Evolutionary conservation across 2,797 vertebrate genomes (phyloP), one percentile per base, ranked within the genome.

Genomic region (Chloroceryle inda): DNA sequence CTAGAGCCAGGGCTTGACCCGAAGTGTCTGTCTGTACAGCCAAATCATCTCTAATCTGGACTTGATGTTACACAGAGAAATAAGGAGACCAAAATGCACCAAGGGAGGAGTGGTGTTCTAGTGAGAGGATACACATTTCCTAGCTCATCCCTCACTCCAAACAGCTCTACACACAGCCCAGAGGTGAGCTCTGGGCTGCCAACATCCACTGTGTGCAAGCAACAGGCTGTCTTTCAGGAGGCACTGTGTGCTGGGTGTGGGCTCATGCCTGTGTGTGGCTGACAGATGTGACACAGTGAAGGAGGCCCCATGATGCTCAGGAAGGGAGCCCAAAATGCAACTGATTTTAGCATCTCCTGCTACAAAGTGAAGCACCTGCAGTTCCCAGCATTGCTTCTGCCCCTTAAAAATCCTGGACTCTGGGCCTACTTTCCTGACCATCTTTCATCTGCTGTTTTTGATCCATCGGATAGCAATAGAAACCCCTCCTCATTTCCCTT

Each of bases 31-130:
- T 67, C 92, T 66, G 63, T 88, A 85, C 69, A 71, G 85, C 69
- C 94, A 91, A 93, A 96, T 91, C 67, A 1, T 74, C 92, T 94
- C 91, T 97, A 97, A 97, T 95, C 88, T 75, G 77, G 91, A 94
- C 40, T 89, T 97, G 80, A 92, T 87, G 74, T 61, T 86, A 55
- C 69, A 38, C 29, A 69, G 64, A 80, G 56, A 89, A 96, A 94
- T 72, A 52, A 80, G 78, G 37, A 92, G 53, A 94, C 67, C 31
- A 82, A 63, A 92, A 78, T 9, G 35, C 52, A 91, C 62, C 7
- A 29, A 63, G n/a, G 45, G 31, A 89, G 49, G 61, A 91, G 52
- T 5, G 38, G 79, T 40, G 45, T 26, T 64, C 81, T 78, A 50
- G 78, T 59, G 58, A 63, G 38, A 89, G 53, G 58, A 85, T n/a